Percentiles rank a stretch among this genome's conserved stretches.
Evolutionary conservation across 2,888 invertebrate genomes (phyloP).

Genomic region (Erannis defoliaria): DNA sequence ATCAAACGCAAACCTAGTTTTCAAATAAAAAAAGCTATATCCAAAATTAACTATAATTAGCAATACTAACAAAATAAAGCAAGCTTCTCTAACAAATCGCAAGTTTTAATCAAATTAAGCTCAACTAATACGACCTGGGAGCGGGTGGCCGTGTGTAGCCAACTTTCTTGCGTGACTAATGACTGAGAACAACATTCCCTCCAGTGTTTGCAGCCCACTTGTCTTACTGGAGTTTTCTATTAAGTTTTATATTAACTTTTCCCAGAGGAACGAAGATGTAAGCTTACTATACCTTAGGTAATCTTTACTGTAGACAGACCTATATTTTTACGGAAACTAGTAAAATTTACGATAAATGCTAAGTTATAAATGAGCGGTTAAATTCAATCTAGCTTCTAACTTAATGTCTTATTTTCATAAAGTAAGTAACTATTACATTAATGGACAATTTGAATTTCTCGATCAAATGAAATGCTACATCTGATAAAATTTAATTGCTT

Average conservation of each 20-base stretch:
- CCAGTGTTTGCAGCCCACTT: constrained; percentile 56
- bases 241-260: constrained; percentile 36
- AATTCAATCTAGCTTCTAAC: too few species aligned
- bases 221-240: constrained; percentile 58
- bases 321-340: too few species aligned
- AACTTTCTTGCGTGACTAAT: constrained; percentile 61
- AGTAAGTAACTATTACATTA: too few species aligned
- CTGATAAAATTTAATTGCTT: too few species aligned
- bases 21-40: too few species aligned
- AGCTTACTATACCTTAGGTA: not conserved
- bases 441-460: too few species aligned
- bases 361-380: too few species aligned
- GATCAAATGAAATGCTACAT: too few species aligned
- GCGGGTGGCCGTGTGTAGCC: constrained; percentile 47
- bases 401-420: too few species aligned
- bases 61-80: constrained; percentile 11
- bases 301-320: not conserved
- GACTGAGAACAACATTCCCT: constrained; percentile 65
- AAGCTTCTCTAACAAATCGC: constrained; percentile 8
- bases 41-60: too few species aligned
- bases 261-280: not conserved
- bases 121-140: constrained; percentile 5
- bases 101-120: constrained; percentile 24
- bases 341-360: too few species aligned
- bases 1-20: too few species aligned